Conservation (phyloP, 2,888 invertebrate genomes). For the Lasioglossum lativentre region DNA sequence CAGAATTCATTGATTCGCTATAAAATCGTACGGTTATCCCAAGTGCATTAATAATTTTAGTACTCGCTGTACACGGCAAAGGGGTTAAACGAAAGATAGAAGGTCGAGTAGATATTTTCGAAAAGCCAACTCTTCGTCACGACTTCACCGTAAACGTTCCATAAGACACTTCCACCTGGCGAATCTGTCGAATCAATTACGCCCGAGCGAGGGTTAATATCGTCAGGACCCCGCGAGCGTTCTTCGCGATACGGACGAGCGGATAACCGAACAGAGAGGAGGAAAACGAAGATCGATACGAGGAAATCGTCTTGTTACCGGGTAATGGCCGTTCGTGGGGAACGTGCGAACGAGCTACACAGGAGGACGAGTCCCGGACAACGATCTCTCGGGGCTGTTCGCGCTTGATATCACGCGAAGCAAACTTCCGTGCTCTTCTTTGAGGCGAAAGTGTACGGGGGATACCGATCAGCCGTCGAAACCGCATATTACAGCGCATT, state of each 20-base stretch:
- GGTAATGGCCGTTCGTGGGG: constrained; percentile 31
- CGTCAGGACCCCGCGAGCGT: not conserved
- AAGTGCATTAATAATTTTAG: not conserved
- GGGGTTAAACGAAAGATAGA: not conserved
- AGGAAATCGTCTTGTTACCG: constrained; percentile 46
- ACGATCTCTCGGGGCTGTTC: constrained; percentile 30
- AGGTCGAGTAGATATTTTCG: not conserved
- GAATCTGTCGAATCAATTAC: not conserved
- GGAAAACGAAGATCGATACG: constrained; percentile 30
- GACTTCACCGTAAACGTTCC: not conserved
- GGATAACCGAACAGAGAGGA: not conserved
- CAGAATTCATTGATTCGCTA: not conserved
- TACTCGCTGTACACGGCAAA: not conserved
- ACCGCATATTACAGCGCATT: constrained; percentile 50
- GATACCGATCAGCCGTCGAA: constrained; percentile 36
- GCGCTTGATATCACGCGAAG: constrained; percentile 37
- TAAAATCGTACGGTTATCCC: not conserved
- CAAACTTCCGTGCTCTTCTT: constrained; percentile 35
- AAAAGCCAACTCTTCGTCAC: not conserved
- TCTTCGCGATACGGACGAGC: not conserved
- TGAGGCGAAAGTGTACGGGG: constrained; percentile 28
- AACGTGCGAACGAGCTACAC: constrained; percentile 51
- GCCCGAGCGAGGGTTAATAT: not conserved
- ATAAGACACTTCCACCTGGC: not conserved
- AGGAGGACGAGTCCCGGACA: constrained; percentile 42